A percentile compares a stretch with the other conserved stretches of the same genome.
Conservation (phyloP, 2,797 vertebrate genomes). For the Semotilus atromaculatus region DNA sequence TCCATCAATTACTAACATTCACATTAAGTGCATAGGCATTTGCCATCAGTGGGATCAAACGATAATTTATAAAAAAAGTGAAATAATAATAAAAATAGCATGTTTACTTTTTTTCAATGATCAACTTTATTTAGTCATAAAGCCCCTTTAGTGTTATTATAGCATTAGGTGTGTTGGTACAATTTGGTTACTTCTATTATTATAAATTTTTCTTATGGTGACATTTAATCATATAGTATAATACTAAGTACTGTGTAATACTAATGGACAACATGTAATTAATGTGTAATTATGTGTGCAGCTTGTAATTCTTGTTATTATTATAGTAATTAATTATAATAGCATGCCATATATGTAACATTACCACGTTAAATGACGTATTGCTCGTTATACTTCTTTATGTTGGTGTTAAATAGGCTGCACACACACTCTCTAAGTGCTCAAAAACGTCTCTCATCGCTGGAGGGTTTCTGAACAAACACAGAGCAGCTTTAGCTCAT, state of each 20-base stretch:
- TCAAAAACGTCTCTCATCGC: conserved; percentile 5
- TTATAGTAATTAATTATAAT: neutral
- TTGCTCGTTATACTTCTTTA: conserved; percentile 10
- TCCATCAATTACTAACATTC: too few species aligned
- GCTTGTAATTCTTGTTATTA: neutral
- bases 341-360: neutral
- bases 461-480: conserved; percentile 50
- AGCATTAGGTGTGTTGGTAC: neutral
- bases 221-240: neutral
- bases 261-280: neutral
- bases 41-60: neutral
- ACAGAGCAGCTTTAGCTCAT: conserved; percentile 69
- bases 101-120: neutral
- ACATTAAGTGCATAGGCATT: neutral
- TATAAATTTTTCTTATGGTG: neutral
- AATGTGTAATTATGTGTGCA: neutral
- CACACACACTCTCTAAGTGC: neutral
- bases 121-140: neutral
- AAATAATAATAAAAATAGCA: neutral
- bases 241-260: neutral
- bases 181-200: neutral
- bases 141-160: neutral
- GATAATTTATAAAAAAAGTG: neutral
- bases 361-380: neutral
- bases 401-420: neutral